A percentile compares a stretch with the other conserved stretches of the same genome.
These are phyloP conservation scores for Heteronetta atricapilla DNA, from an alignment of 2,113 vertebrate genomes.

Conservation along the genomic window DNA sequence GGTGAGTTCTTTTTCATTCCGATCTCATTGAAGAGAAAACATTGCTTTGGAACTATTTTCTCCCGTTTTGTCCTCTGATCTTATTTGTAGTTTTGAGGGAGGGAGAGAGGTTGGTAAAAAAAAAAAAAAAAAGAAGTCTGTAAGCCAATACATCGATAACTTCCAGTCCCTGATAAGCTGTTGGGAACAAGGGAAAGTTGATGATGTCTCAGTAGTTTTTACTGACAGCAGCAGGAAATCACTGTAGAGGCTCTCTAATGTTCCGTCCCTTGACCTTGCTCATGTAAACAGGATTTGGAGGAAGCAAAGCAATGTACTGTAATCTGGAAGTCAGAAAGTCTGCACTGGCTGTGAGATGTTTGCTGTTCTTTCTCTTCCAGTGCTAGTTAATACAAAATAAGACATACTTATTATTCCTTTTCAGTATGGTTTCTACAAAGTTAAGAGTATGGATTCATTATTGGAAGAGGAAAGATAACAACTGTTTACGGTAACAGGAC, in stretches of 20 bases:
- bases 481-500: not conserved
- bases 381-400: constrained; percentile 6
- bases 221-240: constrained; percentile 58
- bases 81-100: not conserved
- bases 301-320: constrained; percentile 51
- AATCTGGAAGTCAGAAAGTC: constrained; percentile 45
- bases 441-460: not conserved
- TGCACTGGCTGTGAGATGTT: not conserved
- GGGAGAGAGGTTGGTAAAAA: not conserved
- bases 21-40: not conserved
- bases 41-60: not conserved
- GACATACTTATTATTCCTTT: not conserved
- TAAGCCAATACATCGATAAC: not conserved
- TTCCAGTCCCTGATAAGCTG: not conserved
- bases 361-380: constrained; percentile 42
- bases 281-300: constrained; percentile 68
- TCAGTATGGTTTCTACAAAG: not conserved
- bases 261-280: constrained; percentile 62
- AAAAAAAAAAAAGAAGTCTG: not conserved
- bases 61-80: not conserved
- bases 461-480: not conserved
- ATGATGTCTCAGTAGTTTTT: constrained; percentile 37
- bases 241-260: constrained; percentile 36
- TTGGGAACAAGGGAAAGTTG: constrained; percentile 53
- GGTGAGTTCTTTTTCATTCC: not conserved